Percentiles rank a stretch among this genome's conserved stretches.
Conservation (phyloP, 2,888 invertebrate species). For the Dicranocentrus wangi region DNA sequence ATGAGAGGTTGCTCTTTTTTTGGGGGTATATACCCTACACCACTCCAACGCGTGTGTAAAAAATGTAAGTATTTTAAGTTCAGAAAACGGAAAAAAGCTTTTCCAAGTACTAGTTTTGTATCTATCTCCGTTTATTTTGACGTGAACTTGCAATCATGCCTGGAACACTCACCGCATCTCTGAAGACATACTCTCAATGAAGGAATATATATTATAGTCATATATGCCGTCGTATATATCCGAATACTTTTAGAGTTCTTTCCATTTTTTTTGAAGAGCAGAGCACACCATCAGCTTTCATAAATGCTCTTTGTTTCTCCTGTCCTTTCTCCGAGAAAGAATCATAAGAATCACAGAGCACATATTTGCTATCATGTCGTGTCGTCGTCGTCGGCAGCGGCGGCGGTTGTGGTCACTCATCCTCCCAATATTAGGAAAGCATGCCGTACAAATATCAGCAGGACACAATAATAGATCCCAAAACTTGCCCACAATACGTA, state of each 20-base stretch:
- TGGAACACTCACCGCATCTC: slow-evolving; percentile 3
- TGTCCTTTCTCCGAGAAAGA: neutral
- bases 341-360: slow-evolving; percentile 27
- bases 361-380: neutral
- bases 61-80: neutral
- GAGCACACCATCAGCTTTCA: neutral
- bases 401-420: slow-evolving; percentile 4
- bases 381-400: neutral
- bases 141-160: slow-evolving; percentile 23
- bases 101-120: neutral
- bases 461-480: too few relatives aligned
- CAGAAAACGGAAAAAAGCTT: neutral
- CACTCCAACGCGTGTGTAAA: too few relatives aligned
- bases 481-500: too few relatives aligned
- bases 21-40: too few relatives aligned
- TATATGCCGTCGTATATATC: too few relatives aligned
- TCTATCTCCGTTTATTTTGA: slow-evolving; percentile 19
- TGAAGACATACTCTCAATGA: neutral
- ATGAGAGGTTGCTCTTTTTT: slow-evolving; percentile 67
- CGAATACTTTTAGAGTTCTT: too few relatives aligned
- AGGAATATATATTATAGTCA: neutral
- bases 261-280: too few relatives aligned
- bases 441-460: neutral
- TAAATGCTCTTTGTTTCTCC: slow-evolving; percentile 13
- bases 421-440: neutral